Percentiles rank a stretch among this genome's conserved stretches.
phyloP scores from a whole-genome alignment of 2,797 vertebrate genomes.

The Pseudomugil tenellus region DNA sequence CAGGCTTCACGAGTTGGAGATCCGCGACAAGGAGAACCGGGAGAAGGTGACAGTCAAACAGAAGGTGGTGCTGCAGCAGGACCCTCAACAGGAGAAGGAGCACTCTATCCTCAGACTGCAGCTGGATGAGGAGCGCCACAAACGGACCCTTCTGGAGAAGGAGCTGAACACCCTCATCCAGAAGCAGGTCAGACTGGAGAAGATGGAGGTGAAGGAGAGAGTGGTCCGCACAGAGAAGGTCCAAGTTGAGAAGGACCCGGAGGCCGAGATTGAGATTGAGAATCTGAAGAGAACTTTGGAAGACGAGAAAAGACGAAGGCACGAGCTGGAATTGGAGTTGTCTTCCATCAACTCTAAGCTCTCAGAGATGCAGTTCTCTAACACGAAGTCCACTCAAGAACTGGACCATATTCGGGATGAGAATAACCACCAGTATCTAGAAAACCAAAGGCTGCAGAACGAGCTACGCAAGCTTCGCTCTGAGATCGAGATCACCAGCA shows the following conservation, averaged over 20 bases:
- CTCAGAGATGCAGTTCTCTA: conserved; percentile 92
- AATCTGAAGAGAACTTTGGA: conserved; percentile 89
- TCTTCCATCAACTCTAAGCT: conserved; percentile 82
- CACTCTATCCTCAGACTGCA: conserved; percentile 90
- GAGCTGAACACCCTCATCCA: conserved; percentile 87
- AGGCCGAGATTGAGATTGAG: conserved; percentile 91
- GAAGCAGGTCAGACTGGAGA: conserved; percentile 88
- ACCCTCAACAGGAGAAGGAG: conserved; percentile 96
- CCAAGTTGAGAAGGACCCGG: conserved; percentile 92
- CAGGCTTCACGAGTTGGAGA: conserved; percentile 86
- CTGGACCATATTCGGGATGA: conserved; percentile 92
- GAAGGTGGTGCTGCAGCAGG: conserved; percentile 96
- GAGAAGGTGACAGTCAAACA: conserved; percentile 95
- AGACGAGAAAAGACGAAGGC: conserved; percentile 87
- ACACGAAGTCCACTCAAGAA: conserved; percentile 93
- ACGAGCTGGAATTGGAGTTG: conserved; percentile 89
- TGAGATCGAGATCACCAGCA: conserved; percentile 91
- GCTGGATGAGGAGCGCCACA: conserved; percentile 92
- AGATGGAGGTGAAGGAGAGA: conserved; percentile 91
- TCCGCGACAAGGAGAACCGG: conserved; percentile 88
- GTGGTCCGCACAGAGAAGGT: conserved; percentile 94
- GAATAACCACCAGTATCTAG: conserved; percentile 89
- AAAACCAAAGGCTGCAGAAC: conserved; percentile 91
- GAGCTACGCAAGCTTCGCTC: conserved; percentile 91
- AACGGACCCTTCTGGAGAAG: conserved; percentile 88